Evolutionary conservation across 2,797 vertebrate genomes (phyloP).

Genomic region (Myiothlypis chrysogaster): DNA sequence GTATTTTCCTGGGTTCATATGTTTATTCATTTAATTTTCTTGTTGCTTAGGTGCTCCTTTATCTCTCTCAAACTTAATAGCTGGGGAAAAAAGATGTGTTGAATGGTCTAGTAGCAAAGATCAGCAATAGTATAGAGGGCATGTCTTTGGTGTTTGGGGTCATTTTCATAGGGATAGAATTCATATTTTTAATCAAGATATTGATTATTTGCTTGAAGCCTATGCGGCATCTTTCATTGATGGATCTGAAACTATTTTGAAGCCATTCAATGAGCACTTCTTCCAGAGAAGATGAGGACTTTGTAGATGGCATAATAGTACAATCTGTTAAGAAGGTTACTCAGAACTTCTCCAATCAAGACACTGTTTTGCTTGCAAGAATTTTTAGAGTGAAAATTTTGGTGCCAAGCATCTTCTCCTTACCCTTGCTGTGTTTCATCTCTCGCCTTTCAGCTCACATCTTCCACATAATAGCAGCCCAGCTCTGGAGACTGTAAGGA

Average conservation of each 20-base stretch:
- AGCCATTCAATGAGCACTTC: not conserved
- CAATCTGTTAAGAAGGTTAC: not conserved
- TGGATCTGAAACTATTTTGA: not conserved
- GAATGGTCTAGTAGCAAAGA: not conserved
- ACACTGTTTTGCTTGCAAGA: not conserved
- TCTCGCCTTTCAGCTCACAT: not conserved
- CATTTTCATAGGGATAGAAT: not conserved
- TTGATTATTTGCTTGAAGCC: not conserved
- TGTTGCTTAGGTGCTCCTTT: not conserved
- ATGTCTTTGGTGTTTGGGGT: not conserved
- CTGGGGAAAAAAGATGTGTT: not conserved
- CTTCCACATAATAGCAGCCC: not conserved
- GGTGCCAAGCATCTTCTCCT: not conserved
- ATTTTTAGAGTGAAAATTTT: not conserved
- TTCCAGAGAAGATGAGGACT: not conserved
- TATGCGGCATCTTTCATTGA: not conserved
- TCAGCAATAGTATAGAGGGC: not conserved
- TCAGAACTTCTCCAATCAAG: not conserved
- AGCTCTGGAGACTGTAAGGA: not conserved
- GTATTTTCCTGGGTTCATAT: not conserved
- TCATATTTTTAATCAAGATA: not conserved
- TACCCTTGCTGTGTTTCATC: not conserved
- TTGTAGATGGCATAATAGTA: not conserved
- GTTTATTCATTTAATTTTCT: not conserved
- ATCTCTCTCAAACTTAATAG: not conserved